Conservation (phyloP, 1,140 invertebrate genomes). For the Centruroides sculpturatus region DNA sequence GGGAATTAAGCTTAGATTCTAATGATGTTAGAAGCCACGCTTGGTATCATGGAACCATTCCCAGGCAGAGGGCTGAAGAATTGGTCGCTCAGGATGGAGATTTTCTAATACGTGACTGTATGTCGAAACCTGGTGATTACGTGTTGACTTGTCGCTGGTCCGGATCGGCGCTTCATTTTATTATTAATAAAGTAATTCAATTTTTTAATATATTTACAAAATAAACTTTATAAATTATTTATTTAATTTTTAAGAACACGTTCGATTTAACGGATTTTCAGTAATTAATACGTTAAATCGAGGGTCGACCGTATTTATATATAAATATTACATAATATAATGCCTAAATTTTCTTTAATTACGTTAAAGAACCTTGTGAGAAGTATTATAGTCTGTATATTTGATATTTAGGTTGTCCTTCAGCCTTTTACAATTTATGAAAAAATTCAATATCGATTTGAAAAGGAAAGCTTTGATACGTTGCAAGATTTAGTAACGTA, state of each 20-base stretch:
- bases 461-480: conserved; percentile 82
- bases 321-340: no score
- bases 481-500: conserved; percentile 85
- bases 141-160: conserved; percentile 75
- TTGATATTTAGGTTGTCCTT: conserved; percentile 48
- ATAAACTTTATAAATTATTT: no score
- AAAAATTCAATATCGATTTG: conserved; percentile 79
- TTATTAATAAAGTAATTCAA: conserved; percentile 28
- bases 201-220: no score
- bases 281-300: no score
- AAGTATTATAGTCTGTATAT: not conserved
- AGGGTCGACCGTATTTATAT: no score
- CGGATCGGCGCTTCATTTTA: conserved; percentile 68
- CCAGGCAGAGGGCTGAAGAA: conserved; percentile 62
- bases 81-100: conserved; percentile 56
- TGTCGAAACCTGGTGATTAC: conserved; percentile 82
- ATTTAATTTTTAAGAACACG: no score
- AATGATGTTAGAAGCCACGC: conserved; percentile 75
- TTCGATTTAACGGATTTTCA: no score
- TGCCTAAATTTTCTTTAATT: no score
- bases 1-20: conserved; percentile 65
- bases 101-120: conserved; percentile 81
- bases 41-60: conserved; percentile 85
- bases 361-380: no score
- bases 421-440: conserved; percentile 81